Conservation (phyloP, 2,888 invertebrate genomes). For the Mechanitis messenoides region DNA sequence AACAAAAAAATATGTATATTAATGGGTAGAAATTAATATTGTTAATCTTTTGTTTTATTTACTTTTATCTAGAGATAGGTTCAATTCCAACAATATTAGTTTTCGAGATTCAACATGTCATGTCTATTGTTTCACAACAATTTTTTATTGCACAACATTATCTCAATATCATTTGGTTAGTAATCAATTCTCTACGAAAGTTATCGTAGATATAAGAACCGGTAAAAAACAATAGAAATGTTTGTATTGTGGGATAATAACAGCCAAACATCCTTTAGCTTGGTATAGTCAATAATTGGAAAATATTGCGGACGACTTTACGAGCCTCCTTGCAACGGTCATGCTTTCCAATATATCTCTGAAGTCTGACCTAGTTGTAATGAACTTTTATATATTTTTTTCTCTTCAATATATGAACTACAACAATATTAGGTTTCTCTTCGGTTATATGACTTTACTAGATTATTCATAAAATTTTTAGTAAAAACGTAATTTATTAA, state of each 20-base stretch:
- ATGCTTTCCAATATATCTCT: neutral
- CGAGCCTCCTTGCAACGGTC: neutral
- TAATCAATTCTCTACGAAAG: too few relatives aligned
- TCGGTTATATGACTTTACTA: neutral
- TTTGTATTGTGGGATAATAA: constrained; percentile 4
- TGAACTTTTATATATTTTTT: constrained; percentile 5
- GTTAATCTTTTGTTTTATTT: too few relatives aligned
- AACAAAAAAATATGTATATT: too few relatives aligned
- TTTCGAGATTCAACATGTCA: too few relatives aligned
- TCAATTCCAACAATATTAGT: too few relatives aligned
- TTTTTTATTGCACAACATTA: too few relatives aligned
- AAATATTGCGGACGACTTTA: constrained; percentile 4
- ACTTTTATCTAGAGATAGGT: too few relatives aligned
- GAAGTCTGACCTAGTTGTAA: constrained; percentile 1
- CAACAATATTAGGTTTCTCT: neutral
- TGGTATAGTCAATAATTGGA: constrained; percentile 5
- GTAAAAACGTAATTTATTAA: too few relatives aligned
- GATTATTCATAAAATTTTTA: neutral
- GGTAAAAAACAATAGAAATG: neutral
- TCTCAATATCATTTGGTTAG: too few relatives aligned
- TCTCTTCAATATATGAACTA: neutral
- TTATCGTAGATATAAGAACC: neutral
- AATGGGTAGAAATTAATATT: too few relatives aligned
- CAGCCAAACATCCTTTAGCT: constrained; percentile 1
- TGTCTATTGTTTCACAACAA: too few relatives aligned